These are phyloP conservation scores for Sthenelais limicola DNA, from an alignment of 2,888 invertebrate genomes.

Conservation along the genomic window DNA sequence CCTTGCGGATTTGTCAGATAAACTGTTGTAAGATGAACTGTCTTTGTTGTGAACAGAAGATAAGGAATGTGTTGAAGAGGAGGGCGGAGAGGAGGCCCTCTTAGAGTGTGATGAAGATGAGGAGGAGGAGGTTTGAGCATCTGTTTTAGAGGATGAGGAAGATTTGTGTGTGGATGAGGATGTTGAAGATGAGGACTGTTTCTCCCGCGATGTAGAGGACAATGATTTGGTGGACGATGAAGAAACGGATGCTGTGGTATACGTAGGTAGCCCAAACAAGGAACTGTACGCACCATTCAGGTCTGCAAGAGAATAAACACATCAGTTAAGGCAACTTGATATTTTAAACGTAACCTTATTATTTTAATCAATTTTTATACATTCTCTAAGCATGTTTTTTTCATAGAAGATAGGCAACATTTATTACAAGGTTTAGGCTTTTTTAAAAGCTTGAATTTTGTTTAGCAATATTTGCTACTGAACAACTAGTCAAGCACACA, in stretches of 20 bases:
- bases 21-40: neutral
- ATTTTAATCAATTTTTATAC: no score
- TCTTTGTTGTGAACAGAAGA: conserved; percentile 11
- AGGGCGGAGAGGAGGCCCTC: conserved; percentile 2
- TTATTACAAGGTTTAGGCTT: no score
- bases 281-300: conserved; percentile 44
- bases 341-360: neutral
- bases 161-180: conserved; percentile 45
- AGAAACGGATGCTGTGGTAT: conserved; percentile 32
- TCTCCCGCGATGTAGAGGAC: conserved; percentile 36
- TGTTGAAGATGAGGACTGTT: conserved; percentile 39
- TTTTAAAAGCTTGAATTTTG: no score
- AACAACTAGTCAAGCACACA: no score
- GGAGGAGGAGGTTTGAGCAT: neutral
- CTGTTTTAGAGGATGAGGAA: neutral
- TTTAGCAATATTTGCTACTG: no score
- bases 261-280: conserved; percentile 28
- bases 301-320: conserved; percentile 40
- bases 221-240: conserved; percentile 47
- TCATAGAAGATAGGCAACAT: no score
- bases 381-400: no score
- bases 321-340: conserved; percentile 1
- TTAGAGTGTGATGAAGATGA: neutral
- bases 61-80: conserved; percentile 36
- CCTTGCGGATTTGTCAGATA: neutral